Evolutionary conservation across 1,140 invertebrate genomes (phyloP).

Genomic region (Lineus longissimus): DNA sequence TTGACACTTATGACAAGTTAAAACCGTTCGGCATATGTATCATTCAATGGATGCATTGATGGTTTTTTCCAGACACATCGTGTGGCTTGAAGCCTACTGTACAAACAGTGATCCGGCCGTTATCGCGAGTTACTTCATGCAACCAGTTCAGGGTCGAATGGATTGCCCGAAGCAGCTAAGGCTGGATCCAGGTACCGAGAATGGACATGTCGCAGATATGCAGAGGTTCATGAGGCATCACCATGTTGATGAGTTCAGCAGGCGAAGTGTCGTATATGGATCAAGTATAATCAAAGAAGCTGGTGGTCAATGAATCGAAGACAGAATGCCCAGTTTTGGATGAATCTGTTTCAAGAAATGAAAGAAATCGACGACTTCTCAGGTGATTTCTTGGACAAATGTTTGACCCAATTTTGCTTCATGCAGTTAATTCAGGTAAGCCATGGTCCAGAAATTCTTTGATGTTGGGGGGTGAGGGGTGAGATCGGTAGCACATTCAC

Average conservation of each 20-base stretch:
- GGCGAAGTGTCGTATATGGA: too few relatives aligned
- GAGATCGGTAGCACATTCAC: too few relatives aligned
- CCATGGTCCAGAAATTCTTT: neutral
- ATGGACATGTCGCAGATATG: neutral
- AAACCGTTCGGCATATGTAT: conserved; percentile 32
- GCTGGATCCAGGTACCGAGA: neutral
- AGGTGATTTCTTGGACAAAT: conserved; percentile 16
- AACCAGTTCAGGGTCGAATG: conserved; percentile 10
- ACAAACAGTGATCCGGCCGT: conserved; percentile 28
- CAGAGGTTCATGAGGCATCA: neutral
- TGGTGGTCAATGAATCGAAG: conserved; percentile 22
- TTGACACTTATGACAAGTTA: conserved; percentile 33
- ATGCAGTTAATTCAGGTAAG: conserved; percentile 16
- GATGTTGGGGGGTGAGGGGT: too few relatives aligned
- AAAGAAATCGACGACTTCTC: conserved; percentile 9
- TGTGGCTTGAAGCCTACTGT: conserved; percentile 29
- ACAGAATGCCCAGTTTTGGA: conserved; percentile 13
- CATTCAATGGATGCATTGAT: conserved; percentile 30
- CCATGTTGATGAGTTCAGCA: neutral
- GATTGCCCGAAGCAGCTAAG: conserved; percentile 1
- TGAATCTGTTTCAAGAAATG: conserved; percentile 8
- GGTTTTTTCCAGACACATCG: conserved; percentile 27
- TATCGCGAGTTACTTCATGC: conserved; percentile 22
- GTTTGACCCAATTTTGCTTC: conserved; percentile 16
- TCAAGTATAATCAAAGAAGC: conserved; percentile 13